These are phyloP conservation scores for Pomatorhinus ruficollis DNA, from an alignment of 2,113 vertebrate genomes.

Conservation along the genomic window DNA sequence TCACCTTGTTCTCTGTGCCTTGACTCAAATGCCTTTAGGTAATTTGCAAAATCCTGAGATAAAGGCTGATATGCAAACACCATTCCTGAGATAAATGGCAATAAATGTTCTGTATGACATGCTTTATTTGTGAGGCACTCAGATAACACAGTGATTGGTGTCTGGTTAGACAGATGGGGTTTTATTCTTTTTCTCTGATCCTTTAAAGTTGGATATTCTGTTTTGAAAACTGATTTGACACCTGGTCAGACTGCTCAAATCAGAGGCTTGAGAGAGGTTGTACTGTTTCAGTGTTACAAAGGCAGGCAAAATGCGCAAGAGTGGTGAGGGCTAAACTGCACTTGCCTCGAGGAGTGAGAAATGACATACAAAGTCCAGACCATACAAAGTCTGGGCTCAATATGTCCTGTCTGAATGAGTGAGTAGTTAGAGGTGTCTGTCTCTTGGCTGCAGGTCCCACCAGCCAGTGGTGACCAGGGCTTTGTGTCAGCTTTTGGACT, in stretches of 20 bases:
- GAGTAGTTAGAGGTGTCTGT: neutral
- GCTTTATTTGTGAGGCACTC: neutral
- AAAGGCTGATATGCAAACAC: constrained; percentile 1
- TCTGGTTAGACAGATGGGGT: neutral
- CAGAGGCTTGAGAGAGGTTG: neutral
- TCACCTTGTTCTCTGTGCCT: neutral
- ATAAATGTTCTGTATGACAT: neutral
- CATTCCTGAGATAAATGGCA: constrained; percentile 6
- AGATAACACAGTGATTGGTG: neutral
- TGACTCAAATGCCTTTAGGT: neutral
- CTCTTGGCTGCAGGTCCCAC: neutral
- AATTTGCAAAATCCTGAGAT: constrained; percentile 33
- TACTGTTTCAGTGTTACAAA: neutral
- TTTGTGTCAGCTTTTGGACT: neutral
- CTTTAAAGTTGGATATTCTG: neutral
- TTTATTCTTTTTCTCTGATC: neutral
- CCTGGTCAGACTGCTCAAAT: neutral
- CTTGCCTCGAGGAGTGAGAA: neutral
- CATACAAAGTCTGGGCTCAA: neutral
- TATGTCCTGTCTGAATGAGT: neutral
- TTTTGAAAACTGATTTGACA: neutral
- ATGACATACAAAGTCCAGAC: neutral
- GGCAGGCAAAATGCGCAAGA: neutral
- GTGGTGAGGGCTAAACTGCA: neutral
- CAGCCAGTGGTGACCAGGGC: neutral